Percentiles rank a stretch among this genome's conserved stretches.
phyloP scores from a whole-genome alignment of 2,888 invertebrate species.

The Cylloceria caligata region DNA sequence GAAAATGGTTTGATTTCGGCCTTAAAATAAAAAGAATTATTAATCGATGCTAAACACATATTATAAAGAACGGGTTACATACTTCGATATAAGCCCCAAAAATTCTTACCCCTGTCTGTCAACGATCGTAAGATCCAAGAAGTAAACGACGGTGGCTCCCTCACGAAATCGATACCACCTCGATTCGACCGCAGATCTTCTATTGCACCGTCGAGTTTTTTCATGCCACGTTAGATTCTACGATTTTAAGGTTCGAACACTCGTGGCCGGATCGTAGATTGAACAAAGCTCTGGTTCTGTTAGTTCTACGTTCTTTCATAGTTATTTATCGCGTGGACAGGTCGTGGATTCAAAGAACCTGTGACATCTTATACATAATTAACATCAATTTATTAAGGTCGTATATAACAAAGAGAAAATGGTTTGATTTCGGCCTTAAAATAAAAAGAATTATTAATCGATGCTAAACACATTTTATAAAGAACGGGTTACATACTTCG shows the following conservation, averaged over 20 bases:
- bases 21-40: not conserved
- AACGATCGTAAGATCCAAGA: conserved; percentile 1
- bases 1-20: no score
- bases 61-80: not conserved
- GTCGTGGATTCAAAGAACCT: conserved; percentile 37
- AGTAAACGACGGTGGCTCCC: not conserved
- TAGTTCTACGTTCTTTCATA: not conserved
- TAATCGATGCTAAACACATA: not conserved
- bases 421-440: no score
- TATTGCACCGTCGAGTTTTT: not conserved
- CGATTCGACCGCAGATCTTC: not conserved
- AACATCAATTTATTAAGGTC: not conserved
- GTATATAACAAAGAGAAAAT: no score
- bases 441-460: not conserved
- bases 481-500: not conserved
- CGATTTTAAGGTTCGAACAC: not conserved
- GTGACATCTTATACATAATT: not conserved
- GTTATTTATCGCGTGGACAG: not conserved
- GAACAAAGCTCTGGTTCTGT: no score
- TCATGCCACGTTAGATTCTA: not conserved
- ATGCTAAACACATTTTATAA: not conserved
- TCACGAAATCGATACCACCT: conserved; percentile 7
- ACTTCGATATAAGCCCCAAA: not conserved
- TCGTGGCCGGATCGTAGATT: not conserved
- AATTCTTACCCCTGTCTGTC: not conserved